Percentiles rank a stretch among this genome's conserved stretches.
Conservation (phyloP, 2,888 invertebrate species). For the Allygus modestus region DNA sequence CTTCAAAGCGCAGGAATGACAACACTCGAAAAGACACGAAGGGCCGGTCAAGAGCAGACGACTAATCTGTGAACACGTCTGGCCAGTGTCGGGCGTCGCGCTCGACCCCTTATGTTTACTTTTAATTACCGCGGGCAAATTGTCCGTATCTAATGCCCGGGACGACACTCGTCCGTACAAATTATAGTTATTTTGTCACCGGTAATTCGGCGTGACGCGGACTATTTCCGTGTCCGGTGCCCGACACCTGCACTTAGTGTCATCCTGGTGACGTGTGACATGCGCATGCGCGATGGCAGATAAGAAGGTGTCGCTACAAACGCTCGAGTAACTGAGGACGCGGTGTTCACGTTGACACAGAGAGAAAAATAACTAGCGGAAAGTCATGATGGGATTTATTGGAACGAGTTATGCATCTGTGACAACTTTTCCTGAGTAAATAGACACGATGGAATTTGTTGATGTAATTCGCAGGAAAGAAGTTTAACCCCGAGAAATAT, state of each 20-base stretch:
- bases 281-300: not conserved
- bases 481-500: no score
- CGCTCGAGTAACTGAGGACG: not conserved
- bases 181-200: constrained; percentile 58
- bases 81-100: constrained; percentile 18
- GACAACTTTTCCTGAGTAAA: no score
- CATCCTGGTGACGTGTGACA: constrained; percentile 9
- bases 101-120: constrained; percentile 46
- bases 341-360: not conserved
- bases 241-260: constrained; percentile 39
- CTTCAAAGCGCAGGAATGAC: no score
- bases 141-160: constrained; percentile 50
- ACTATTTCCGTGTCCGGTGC: constrained; percentile 50
- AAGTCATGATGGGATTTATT: no score
- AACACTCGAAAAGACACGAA: no score
- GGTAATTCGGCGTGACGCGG: constrained; percentile 49
- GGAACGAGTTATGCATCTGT: no score
- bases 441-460: no score
- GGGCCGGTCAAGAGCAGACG: not conserved
- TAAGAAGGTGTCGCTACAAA: not conserved
- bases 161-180: constrained; percentile 39
- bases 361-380: no score
- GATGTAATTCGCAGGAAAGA: no score
- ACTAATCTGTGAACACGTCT: constrained; percentile 17
- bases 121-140: constrained; percentile 54